Percentiles rank a stretch among this genome's conserved stretches.
phyloP scores from a whole-genome alignment of 2,113 vertebrate species.

The Nothoprocta perdicaria region DNA sequence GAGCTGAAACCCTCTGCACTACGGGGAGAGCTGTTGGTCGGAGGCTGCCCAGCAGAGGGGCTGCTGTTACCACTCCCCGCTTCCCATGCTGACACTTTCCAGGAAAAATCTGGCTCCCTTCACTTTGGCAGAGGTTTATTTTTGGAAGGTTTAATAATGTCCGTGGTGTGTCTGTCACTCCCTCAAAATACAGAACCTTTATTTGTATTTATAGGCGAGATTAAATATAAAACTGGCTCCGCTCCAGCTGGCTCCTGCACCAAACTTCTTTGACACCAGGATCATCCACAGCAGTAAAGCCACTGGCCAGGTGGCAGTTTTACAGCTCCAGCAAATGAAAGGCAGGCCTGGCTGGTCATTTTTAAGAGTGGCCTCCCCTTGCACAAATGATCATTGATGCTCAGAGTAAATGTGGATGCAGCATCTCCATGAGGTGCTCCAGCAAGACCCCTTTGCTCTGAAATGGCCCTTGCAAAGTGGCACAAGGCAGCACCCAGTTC shows the following conservation, averaged over 20 bases:
- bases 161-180: constrained; percentile 25
- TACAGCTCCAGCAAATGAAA: constrained; percentile 5
- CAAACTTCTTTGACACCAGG: constrained; percentile 34
- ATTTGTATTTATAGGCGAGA: constrained; percentile 67
- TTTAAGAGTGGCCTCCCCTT: not conserved
- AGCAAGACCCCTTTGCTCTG: not conserved
- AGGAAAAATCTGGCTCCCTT: constrained; percentile 58
- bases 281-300: constrained; percentile 13
- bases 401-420: fast-evolving
- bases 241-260: constrained; percentile 46
- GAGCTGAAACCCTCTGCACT: not conserved
- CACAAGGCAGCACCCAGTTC: not conserved
- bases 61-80: not conserved
- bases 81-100: not conserved
- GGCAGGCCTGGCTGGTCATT: not conserved
- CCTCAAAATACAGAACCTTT: constrained; percentile 56
- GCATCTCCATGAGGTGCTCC: not conserved
- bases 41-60: not conserved
- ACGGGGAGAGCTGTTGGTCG: constrained; percentile 1
- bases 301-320: constrained; percentile 2
- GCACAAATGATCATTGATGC: not conserved
- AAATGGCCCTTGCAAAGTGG: not conserved
- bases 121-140: constrained; percentile 66
- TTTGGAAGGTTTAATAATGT: constrained; percentile 65
- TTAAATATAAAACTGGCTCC: constrained; percentile 72